These are phyloP conservation scores for Epinephelus lanceolatus DNA, from an alignment of 2,113 vertebrate genomes.

Conservation along the genomic window DNA sequence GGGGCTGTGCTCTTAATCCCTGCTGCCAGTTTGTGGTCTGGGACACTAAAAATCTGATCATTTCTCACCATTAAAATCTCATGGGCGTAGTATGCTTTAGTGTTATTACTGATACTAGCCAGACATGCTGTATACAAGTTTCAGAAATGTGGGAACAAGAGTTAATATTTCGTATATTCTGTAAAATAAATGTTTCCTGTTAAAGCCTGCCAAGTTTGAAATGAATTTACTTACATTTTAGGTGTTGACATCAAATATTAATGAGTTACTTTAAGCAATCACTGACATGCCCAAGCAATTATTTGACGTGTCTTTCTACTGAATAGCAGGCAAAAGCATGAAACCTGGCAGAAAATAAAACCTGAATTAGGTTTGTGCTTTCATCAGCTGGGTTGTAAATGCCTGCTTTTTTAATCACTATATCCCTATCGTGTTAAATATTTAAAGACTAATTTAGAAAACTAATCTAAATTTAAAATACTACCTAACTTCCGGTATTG, in stretches of 20 bases:
- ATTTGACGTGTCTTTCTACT: conserved; percentile 10
- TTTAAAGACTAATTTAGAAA: background rate
- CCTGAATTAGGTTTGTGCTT: background rate
- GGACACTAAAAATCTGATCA: conserved; percentile 35
- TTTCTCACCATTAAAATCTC: conserved; percentile 27
- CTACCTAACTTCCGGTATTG: background rate
- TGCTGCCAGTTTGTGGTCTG: conserved; percentile 21
- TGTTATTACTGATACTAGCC: background rate
- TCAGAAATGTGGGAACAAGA: background rate
- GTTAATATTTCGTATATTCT: background rate
- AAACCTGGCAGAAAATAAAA: background rate
- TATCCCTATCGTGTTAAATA: background rate
- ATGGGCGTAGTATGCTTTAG: background rate
- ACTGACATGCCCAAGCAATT: background rate
- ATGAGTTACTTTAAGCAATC: conserved; percentile 1
- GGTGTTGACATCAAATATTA: conserved; percentile 19
- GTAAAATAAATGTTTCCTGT: background rate
- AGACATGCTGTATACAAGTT: background rate
- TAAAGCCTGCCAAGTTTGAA: background rate
- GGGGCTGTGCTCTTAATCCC: conserved; percentile 4
- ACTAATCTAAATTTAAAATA: no score
- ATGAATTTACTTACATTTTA: background rate
- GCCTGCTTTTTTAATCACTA: no score
- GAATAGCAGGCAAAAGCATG: background rate
- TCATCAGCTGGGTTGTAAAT: background rate